Conservation (phyloP, 1,140 invertebrate species). For the Scaptomyza hsui region DNA sequence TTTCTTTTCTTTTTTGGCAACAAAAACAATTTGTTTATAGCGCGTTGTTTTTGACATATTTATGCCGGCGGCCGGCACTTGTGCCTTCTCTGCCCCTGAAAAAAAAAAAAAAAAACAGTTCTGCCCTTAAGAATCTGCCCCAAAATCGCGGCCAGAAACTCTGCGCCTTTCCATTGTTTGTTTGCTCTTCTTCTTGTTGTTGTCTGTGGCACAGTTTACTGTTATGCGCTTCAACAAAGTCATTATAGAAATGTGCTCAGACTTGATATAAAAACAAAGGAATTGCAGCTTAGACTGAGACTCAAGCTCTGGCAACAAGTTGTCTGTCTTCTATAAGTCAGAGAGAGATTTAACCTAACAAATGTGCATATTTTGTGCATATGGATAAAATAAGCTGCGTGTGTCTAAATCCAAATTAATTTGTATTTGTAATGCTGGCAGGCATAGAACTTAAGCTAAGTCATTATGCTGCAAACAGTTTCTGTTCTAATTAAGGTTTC, state of each 20-base stretch:
- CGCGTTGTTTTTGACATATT: conserved; percentile 79
- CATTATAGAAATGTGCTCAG: conserved; percentile 37
- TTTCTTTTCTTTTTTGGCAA: conserved; percentile 47
- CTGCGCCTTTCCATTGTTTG: conserved; percentile 24
- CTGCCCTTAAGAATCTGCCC: conserved; percentile 53
- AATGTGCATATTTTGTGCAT: conserved; percentile 9
- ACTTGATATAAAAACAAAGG: conserved; percentile 17
- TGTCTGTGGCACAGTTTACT: conserved; percentile 76
- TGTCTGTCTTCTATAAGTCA: conserved; percentile 12
- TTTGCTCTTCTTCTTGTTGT: conserved; percentile 38
- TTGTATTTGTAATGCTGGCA: neutral
- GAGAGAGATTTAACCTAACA: neutral
- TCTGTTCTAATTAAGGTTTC: no score
- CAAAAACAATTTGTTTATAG: conserved; percentile 82
- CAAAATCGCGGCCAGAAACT: conserved; percentile 19
- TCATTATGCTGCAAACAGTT: no score
- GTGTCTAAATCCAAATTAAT: neutral
- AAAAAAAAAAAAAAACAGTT: neutral
- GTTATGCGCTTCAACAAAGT: conserved; percentile 33
- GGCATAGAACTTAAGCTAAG: no score
- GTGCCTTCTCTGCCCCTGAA: conserved; percentile 12
- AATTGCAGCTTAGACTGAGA: neutral
- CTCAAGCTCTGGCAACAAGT: conserved; percentile 31
- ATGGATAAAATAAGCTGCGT: neutral
- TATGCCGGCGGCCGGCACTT: conserved; percentile 73